phyloP scores from a whole-genome alignment of 2,113 vertebrate species.

The Phyllostomus discolor region DNA sequence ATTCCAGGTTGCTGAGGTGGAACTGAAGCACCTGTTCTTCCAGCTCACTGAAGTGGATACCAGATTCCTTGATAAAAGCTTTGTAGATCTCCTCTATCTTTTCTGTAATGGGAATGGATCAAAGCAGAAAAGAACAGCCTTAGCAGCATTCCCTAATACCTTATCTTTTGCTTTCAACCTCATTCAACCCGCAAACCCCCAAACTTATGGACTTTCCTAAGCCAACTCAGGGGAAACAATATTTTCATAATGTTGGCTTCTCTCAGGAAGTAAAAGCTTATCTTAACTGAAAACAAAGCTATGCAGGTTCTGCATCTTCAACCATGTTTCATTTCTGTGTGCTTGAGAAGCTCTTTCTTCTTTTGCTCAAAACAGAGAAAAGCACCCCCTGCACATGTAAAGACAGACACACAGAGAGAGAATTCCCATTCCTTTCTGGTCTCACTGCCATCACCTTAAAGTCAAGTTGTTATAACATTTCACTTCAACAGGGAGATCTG shows the following conservation, averaged over 20 bases:
- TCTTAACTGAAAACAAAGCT: background rate
- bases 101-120: conserved; percentile 78
- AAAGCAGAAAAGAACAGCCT: background rate
- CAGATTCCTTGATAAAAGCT: conserved; percentile 94
- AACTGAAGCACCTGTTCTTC: conserved; percentile 97
- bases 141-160: background rate
- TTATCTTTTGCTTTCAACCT: background rate
- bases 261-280: background rate
- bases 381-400: background rate
- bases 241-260: background rate
- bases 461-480: background rate
- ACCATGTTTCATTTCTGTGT: background rate
- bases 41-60: conserved; percentile 93
- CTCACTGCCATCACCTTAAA: background rate
- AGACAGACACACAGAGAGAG: background rate
- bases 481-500: background rate
- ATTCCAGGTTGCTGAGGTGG: conserved; percentile 97
- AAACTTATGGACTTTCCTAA: background rate
- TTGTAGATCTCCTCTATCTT: conserved; percentile 97
- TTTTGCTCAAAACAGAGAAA: background rate
- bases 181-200: background rate
- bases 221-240: background rate
- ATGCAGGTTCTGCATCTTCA: background rate
- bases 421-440: background rate
- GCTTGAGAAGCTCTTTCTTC: background rate